Base-by-base conservation (phyloP, 2,888 invertebrate species). In the Pseudococcus longispinus region DNA sequence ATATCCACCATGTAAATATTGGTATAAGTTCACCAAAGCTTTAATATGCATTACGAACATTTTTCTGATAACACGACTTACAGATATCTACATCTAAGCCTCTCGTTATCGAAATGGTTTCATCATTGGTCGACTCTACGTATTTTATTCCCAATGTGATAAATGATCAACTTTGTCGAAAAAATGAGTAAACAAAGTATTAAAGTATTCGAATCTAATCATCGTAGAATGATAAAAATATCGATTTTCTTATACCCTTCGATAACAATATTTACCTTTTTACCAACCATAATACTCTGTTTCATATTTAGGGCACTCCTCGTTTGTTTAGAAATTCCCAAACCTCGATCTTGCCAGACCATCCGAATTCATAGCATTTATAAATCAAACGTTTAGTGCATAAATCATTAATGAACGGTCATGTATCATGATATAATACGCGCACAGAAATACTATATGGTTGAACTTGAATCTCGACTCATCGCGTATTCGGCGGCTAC, bases 321-420 rank as follows among this genome's bases (percentile, higher is more conserved):
- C 60, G 2, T 20, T 9, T 8, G 8, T 9, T 20, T 9, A 20
- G 6, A 60, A 60, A 60, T 23, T 60, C 23, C 13, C 60, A 60
- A 60, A 23, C 23, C 60, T 60, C 8, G 11, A 23, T 60, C 11
- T 32, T 32, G 32, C 29, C 18, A n/a, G 8, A 74, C 74, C 32
- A 23, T 60, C 60, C 60, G 23, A 60, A 60, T 60, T 60, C 60
- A 23, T 60, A 60, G 2, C 60, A 20, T 60, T 60, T 60, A 80
- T 80, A 80, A 80, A 80, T 80, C 77, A 42, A 80, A 80, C 32
- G 37, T 80, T 20, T 80, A 37, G 11, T 11, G 37, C 42, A 80
- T 80, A 80, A 80, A 80, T 80, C 77, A 80, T 80, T 42, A 80
- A 42, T 20, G 42, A 80, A 42, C 13, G 42, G 42, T 80, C 42